Conservation (phyloP, 2,113 vertebrate species). For the Hiodon alosoides region DNA sequence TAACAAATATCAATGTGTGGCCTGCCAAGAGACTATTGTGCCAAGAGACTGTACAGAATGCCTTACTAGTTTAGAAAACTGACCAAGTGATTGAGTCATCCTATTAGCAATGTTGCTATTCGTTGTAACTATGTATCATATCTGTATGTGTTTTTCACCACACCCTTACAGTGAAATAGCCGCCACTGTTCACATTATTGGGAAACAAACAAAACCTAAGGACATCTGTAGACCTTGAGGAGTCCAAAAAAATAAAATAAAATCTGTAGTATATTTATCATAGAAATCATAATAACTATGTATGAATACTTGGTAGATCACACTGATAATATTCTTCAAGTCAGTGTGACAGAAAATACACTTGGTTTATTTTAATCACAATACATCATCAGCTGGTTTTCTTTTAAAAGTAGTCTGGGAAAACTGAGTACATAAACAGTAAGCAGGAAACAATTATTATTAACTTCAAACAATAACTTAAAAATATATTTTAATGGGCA, state of each 20-base stretch:
- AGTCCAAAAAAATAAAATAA: not conserved
- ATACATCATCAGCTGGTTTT: conserved; percentile 18
- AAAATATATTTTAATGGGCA: not conserved
- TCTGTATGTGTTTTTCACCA: not conserved
- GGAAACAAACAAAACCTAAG: not conserved
- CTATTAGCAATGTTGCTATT: not conserved
- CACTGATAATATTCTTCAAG: not conserved
- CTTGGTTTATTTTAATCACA: conserved; percentile 8
- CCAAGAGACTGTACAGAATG: conserved; percentile 17
- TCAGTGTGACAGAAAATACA: not conserved
- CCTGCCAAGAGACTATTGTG: conserved; percentile 27
- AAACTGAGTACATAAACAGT: conserved; percentile 19
- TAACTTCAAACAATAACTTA: conserved; percentile 19
- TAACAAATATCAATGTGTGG: conserved; percentile 36
- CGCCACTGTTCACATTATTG: not conserved
- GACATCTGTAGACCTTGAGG: not conserved
- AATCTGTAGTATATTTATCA: too few relatives aligned
- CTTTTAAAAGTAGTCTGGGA: not conserved
- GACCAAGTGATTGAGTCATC: not conserved
- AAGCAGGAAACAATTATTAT: conserved; percentile 30
- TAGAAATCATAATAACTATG: too few relatives aligned
- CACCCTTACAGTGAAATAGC: not conserved
- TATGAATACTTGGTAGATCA: too few relatives aligned
- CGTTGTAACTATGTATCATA: not conserved
- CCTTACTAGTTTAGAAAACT: not conserved